phyloP scores from a whole-genome alignment of 2,113 vertebrate genomes.

The Cheilinus undulatus region DNA sequence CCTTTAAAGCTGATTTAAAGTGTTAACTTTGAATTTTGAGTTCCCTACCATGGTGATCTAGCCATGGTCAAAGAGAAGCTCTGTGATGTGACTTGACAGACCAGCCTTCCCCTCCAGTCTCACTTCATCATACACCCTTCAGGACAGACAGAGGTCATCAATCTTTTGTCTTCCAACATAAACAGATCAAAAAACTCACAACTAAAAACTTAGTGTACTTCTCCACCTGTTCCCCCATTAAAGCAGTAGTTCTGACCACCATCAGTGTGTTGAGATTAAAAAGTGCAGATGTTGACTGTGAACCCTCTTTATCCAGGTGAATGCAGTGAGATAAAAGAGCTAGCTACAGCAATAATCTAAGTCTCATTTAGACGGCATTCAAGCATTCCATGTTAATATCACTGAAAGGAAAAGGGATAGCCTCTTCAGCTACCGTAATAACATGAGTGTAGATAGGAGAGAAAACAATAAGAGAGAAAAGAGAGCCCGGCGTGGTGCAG shows the following conservation, averaged over 20 bases:
- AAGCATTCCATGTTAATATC: conserved; percentile 69
- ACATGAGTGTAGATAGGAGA: conserved; percentile 56
- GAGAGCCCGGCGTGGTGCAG: conserved; percentile 17
- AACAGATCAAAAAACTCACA: conserved; percentile 13
- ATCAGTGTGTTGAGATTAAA: background rate
- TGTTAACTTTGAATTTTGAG: no score
- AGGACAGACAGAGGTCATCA: conserved; percentile 17
- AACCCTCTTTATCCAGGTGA: conserved; percentile 40
- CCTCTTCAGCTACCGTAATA: conserved; percentile 48
- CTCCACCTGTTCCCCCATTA: background rate
- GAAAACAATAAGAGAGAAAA: conserved; percentile 29
- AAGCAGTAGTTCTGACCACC: conserved; percentile 3
- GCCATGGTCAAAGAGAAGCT: no score
- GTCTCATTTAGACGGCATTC: conserved; percentile 64
- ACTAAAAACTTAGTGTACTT: conserved; percentile 2
- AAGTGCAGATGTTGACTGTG: conserved; percentile 26
- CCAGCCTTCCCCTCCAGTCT: no score
- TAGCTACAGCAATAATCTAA: conserved; percentile 69
- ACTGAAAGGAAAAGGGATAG: conserved; percentile 53
- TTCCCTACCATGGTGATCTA: no score
- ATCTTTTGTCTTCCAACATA: conserved; percentile 9
- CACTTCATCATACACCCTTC: no score
- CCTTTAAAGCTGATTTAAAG: no score
- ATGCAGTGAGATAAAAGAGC: conserved; percentile 47
- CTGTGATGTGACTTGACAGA: no score